Evolutionary conservation across 2,888 invertebrate genomes (phyloP), one percentile per base, ranked within the genome.

Genomic region (Chrysomela aeneicollis): DNA sequence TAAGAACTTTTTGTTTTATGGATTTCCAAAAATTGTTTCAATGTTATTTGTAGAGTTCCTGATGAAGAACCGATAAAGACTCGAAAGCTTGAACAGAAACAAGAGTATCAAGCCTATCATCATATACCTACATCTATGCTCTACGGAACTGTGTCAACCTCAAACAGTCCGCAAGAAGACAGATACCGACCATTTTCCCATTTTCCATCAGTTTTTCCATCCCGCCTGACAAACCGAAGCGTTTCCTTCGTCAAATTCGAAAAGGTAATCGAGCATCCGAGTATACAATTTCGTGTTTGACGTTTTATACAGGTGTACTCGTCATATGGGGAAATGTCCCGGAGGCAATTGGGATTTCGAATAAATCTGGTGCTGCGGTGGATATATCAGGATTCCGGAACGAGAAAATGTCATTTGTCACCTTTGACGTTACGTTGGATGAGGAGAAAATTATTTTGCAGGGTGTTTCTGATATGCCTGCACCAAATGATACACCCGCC

Each of bases 181-280:
- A 42, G 42, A 42, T 42, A 15, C 12, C 22, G 49, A 19, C 22
- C 47, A 58, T 58, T 22, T n/a, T 30, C 49, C 18, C 21, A 9
- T 50, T n/a, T 32, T 22, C 49, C 32, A 59, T 59, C 37, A 49
- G 59, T 30, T 59, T 59, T 59, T 50, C 59, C 50, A 59, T 59
- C 50, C 35, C 49, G 50, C 18, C 19, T 21, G 59, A 30, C 59
- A 59, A 50, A 59, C 2, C 59, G 59, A 32, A 49, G 21, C 59
- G 35, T 35, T 50, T 59, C 42, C 59, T 32, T 32, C 35, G 58
- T 49, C 58, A 50, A 49, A 59, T 32, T 59, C 50, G 30, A 19
- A 59, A 59, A 59, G 49, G 9, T 47, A 42, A 59, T 59, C 4
- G 59, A 32, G 59, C 49, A 50, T 32, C 17, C 59, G 50, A 59